These are phyloP conservation scores for Tigriopus japonicus DNA, from an alignment of 1,140 invertebrate species.

Conservation along the genomic window DNA sequence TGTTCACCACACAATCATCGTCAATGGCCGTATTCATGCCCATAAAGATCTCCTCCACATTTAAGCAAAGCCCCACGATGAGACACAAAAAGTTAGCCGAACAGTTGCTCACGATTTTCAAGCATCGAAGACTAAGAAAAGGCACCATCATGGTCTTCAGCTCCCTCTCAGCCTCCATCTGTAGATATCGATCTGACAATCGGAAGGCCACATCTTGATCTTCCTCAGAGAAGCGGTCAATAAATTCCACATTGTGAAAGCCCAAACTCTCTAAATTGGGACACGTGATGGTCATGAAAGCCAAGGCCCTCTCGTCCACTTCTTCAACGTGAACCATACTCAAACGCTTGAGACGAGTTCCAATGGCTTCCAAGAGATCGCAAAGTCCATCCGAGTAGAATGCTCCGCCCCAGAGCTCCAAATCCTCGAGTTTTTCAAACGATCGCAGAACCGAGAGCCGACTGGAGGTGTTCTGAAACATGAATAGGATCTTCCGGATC, in stretches of 20 bases:
- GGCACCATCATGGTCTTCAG: background rate
- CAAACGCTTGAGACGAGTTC: background rate
- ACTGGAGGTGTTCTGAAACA: slow-evolving; percentile 1
- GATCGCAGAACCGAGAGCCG: background rate
- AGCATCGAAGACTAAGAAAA: background rate
- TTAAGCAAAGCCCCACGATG: background rate
- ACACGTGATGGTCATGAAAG: background rate
- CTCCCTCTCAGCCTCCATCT: background rate
- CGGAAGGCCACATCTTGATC: background rate
- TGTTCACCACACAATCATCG: background rate
- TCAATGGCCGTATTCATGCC: background rate
- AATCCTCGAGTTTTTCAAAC: background rate
- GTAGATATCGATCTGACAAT: background rate
- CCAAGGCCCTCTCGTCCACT: background rate
- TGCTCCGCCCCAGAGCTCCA: slow-evolving; percentile 3
- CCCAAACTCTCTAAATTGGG: background rate
- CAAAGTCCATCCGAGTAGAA: slow-evolving; percentile 2
- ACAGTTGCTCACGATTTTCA: slow-evolving; percentile 5
- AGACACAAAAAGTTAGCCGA: background rate
- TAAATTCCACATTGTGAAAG: background rate
- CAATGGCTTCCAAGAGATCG: background rate
- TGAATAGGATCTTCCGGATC: slow-evolving; percentile 5
- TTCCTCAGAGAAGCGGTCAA: background rate
- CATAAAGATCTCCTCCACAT: background rate
- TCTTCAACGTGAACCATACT: slow-evolving; percentile 10